Base-by-base conservation (phyloP, 2,797 vertebrate genomes). In the Petrocephalus sullivani region DNA sequence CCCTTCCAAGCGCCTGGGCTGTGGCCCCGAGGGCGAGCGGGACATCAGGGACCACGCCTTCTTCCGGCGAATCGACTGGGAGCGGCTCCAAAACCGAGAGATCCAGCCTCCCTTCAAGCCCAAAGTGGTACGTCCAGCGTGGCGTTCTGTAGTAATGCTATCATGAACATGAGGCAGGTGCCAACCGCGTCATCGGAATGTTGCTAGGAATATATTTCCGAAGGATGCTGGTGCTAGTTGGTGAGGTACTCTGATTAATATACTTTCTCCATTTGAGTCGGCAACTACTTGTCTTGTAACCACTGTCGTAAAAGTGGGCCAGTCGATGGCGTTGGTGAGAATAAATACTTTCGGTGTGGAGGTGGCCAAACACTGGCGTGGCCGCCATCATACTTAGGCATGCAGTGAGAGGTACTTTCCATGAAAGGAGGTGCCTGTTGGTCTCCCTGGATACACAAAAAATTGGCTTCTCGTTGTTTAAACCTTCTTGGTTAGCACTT, bases 61-160 rank as follows among this genome's bases (percentile, higher is more conserved):
- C 94, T 99, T 99, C 95, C 96, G 98, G 92, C 97, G 97, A 87
- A 99, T 99, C 58, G 98, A 99, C 95, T 99, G 98, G 98, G 97
- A 98, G 0, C 97, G 97, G 89, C 94, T 99, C 88, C 92, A 96
- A 91, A 97, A 94, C 94, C 93, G 96, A 81, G 98, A 99, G 92
- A 97, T 99, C 89, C 98, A 99, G 93, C 98, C 98, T 0, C 98
- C 98, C 0, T 99, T 98, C 96, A 99, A 99, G 91, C 98, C 98
- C 37, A 99, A 98, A 98, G 95, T 96, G 96, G 98, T 99, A 93
- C 97, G 97, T 96, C 19, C 16, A 9, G 3, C 8, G 12, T 33
- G 54, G 84, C 4, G 7, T 85, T 58, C 53, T 57, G 23, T 23
- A 12, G 16, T 37, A 57, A 6, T 6, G 21, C 10, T 54, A 33